These are phyloP conservation scores for Pristionchus arcanus DNA, from an alignment of 2,888 invertebrate genomes.

Conservation along the genomic window DNA sequence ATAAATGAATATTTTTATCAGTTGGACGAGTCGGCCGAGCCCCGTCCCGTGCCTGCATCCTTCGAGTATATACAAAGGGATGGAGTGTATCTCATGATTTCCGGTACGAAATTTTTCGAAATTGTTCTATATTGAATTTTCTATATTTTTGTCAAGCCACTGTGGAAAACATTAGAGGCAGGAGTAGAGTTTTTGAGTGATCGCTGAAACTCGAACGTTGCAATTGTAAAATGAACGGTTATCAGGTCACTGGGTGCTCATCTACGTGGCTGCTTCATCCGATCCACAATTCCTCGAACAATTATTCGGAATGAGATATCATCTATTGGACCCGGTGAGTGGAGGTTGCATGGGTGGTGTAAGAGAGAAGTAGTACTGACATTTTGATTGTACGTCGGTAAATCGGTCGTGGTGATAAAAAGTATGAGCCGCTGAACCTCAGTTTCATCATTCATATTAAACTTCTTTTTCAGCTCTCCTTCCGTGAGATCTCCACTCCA, in stretches of 20 bases:
- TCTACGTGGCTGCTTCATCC: slow-evolving; percentile 61
- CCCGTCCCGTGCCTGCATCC: slow-evolving; percentile 90
- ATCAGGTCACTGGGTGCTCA: slow-evolving; percentile 37
- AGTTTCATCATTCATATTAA: too few relatives aligned
- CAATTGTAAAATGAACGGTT: not conserved
- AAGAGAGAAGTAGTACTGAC: not conserved
- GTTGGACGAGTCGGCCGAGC: slow-evolving; percentile 79
- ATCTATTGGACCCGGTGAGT: slow-evolving; percentile 65
- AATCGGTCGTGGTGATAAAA: too few relatives aligned
- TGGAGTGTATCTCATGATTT: slow-evolving; percentile 94
- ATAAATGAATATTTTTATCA: not conserved
- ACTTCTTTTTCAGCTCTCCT: slow-evolving; percentile 22
- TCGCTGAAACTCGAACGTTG: not conserved
- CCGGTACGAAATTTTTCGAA: slow-evolving; percentile 83
- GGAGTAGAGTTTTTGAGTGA: not conserved
- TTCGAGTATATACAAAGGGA: slow-evolving; percentile 86
- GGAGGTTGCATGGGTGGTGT: not conserved
- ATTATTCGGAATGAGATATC: slow-evolving; percentile 65
- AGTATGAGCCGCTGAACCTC: too few relatives aligned
- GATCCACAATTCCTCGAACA: slow-evolving; percentile 64
- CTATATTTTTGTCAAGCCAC: not conserved
- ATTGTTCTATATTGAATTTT: not conserved
- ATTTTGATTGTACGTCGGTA: too few relatives aligned
- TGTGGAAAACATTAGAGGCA: too few relatives aligned
- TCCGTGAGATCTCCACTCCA: slow-evolving; percentile 31